Evolutionary conservation across 2,888 invertebrate species (phyloP).

Genomic region (Eupithecia pulchellata): DNA sequence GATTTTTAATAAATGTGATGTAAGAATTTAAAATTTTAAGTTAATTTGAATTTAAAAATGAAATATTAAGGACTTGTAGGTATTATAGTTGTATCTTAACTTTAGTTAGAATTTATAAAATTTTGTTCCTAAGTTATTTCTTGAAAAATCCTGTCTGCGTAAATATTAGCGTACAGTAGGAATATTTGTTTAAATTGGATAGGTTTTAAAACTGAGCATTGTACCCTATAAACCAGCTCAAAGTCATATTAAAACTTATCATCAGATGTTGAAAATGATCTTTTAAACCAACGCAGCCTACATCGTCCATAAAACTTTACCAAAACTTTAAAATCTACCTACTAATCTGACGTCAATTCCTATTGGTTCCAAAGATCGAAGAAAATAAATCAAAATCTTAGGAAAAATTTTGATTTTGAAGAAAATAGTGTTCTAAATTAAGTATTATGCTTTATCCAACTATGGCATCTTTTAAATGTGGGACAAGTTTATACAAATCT

Average conservation of each 20-base stretch:
- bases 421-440: too few relatives aligned
- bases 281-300: neutral
- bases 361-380: neutral
- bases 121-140: neutral
- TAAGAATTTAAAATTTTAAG: neutral
- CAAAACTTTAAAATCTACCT: neutral
- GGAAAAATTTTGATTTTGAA: too few relatives aligned
- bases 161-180: neutral
- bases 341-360: neutral
- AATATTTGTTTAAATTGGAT: neutral
- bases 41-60: neutral
- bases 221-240: neutral
- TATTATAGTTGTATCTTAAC: neutral
- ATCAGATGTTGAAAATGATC: neutral
- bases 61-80: slow-evolving; percentile 3
- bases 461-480: too few relatives aligned
- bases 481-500: too few relatives aligned
- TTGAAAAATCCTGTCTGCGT: neutral
- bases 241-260: neutral
- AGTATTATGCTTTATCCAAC: too few relatives aligned
- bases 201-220: neutral
- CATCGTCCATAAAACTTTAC: neutral
- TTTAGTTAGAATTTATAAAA: neutral
- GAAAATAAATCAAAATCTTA: too few relatives aligned
- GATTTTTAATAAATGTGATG: neutral